Evolutionary conservation across 2,113 vertebrate genomes (phyloP), one percentile per base, ranked within the genome.

Genomic region (Ifrita kowaldi): DNA sequence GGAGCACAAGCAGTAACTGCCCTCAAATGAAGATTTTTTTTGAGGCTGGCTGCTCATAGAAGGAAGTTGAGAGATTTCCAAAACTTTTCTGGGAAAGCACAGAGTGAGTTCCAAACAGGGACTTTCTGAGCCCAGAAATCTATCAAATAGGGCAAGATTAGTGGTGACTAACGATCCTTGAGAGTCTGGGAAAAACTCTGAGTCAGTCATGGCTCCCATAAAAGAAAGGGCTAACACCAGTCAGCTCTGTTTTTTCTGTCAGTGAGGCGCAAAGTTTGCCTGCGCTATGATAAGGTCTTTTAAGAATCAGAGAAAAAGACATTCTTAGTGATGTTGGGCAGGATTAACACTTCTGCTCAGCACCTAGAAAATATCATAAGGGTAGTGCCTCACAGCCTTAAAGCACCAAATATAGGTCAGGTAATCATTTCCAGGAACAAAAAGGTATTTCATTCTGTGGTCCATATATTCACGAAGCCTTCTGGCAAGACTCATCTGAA

Each of bases 1-100:
- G 1, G 33, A 89, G 60, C 39, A 81, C 13, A 69, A n/a, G 68
- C 52, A 74, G 52, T 67, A 63, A n/a, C 59, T 83, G 39, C 64
- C 60, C 56, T 75, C 39, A 75, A 95, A 46, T 67, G 27, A 74
- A 88, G 50, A 19, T 27, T 85, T 89, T 89, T 89, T 94, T 42
- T 55, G 68, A 90, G 50, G 63, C 27, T 94, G 89, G 35, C 52
- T 92, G 44, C 53, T 87, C 23, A 32, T 1, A 77, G 79, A 78
- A 90, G 71, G 90, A 97, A 92, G 74, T 64, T 95, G 93, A 95
- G 93, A 88, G 33, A 67, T 84, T 83, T 94, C 84, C 87, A 91
- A 89, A 86, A 83, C 28, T 82, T 20, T 84, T 91, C 79, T 97
- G 96, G 89, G 89, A 96, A 97, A 70, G 67, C 44, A 65, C n/a